Percentiles rank a stretch among this genome's conserved stretches.
These are phyloP conservation scores for Nemurella pictetii DNA, from an alignment of 2,888 invertebrate species.

Conservation along the genomic window DNA sequence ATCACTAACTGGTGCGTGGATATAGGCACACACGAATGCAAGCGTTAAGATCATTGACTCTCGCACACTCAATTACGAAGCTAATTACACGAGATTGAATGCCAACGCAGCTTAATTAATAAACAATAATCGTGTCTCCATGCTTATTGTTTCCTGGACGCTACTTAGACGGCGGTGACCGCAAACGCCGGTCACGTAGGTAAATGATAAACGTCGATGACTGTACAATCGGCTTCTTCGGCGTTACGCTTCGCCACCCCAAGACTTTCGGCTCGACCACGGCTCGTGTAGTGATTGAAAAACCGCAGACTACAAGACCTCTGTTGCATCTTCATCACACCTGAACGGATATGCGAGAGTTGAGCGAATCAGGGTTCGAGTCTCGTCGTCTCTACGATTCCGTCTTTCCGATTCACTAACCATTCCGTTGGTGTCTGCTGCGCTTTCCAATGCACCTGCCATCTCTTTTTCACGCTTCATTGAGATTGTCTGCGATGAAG, in stretches of 20 bases:
- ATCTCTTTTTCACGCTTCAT: no score
- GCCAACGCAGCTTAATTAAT: neutral
- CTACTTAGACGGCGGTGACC: neutral
- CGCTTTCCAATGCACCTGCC: no score
- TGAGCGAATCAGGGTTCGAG: neutral
- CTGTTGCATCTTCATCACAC: neutral
- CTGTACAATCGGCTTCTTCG: neutral
- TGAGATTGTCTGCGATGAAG: no score
- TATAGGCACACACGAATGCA: neutral
- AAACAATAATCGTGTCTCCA: neutral
- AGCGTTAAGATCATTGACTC: neutral
- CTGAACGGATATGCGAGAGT: neutral
- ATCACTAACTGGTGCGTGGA: neutral
- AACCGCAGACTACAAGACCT: neutral
- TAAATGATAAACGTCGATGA: neutral
- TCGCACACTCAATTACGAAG: neutral
- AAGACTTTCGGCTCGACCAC: neutral
- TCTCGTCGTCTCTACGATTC: neutral
- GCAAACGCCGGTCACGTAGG: neutral
- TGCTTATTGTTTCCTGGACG: neutral
- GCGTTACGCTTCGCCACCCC: neutral
- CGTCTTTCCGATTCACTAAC: neutral
- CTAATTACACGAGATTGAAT: neutral
- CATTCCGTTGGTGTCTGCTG: no score
- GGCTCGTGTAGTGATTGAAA: neutral